Base-by-base conservation (phyloP, 2,113 vertebrate species). In the Octodon degus region DNA sequence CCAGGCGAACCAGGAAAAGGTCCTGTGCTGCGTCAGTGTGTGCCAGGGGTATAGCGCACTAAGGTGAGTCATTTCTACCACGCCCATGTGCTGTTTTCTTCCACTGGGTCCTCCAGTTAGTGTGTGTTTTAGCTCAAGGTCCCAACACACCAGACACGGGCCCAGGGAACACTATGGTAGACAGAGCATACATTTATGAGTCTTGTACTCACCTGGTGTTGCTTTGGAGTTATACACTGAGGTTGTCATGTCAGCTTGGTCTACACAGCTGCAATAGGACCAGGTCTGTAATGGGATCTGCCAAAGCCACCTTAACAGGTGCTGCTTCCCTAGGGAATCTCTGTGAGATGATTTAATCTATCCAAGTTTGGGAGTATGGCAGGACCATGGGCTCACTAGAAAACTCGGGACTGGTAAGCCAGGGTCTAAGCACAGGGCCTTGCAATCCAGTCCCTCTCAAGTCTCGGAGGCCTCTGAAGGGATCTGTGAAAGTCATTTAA, bases 41-140 rank as follows among this genome's bases (percentile, higher is more conserved):
- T 99, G 99, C 98, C 99, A 99, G 97, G 99, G 99, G 0, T 99
- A 99, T 98, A 99, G 99, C 0, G 99, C 99, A 0, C 98, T 99
- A 80, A 99, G 99, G 99, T 99, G 97, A 97, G 99, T 98, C 43
- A 58, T 1, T 10, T 17, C 83, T 25, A 0, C 5, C 8, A 0
- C 1, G 0, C 1, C 53, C 8, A 0, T 30, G 0, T 25, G 1
- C 37, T 25, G 24, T 58, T 11, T 34, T 19, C 72, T 30, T 30
- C n/a, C 40, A 0, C 7, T 2, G 0, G 24, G 16, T n/a, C 77
- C 77, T 67, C 40, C 27, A 1, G 37, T 43, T 19, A 20, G 19
- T 5, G 1, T 32, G 43, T 10, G 1, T 0, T 68, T 40, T 81
- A 27, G 34, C 1, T 40, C 63, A 65, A 40, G 27, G 47, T 25